Evolutionary conservation across 2,888 invertebrate genomes (phyloP).

Genomic region (Octodonta nipae): DNA sequence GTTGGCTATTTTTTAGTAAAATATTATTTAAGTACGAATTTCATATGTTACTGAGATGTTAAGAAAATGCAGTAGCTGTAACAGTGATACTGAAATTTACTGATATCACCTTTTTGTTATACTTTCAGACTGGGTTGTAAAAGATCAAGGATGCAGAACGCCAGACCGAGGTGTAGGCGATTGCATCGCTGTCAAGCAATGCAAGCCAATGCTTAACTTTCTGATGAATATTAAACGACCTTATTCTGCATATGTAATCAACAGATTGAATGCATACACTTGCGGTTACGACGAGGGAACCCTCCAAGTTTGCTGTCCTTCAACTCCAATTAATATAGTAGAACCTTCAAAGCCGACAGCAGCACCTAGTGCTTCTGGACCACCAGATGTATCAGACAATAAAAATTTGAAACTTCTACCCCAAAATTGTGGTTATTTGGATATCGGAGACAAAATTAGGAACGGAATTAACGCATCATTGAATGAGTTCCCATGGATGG

Average conservation of each 20-base stretch:
- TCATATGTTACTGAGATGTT: too few relatives aligned
- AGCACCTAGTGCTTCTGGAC: neutral
- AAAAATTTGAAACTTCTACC: constrained; percentile 30
- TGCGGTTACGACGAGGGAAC: constrained; percentile 33
- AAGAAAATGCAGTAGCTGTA: too few relatives aligned
- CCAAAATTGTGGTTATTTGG: constrained; percentile 39
- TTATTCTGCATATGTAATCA: constrained; percentile 12
- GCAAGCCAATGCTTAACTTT: constrained; percentile 17
- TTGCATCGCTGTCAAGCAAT: constrained; percentile 30
- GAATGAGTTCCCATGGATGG: constrained; percentile 66
- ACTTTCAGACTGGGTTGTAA: constrained; percentile 25
- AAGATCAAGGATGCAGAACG: constrained; percentile 28
- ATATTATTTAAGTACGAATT: too few relatives aligned
- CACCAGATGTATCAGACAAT: constrained; percentile 32
- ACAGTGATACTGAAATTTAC: too few relatives aligned
- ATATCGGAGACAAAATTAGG: constrained; percentile 37
- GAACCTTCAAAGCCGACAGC: neutral
- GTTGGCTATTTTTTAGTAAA: too few relatives aligned
- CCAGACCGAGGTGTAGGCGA: constrained; percentile 26
- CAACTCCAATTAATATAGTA: constrained; percentile 9
- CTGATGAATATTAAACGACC: constrained; percentile 16
- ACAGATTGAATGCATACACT: constrained; percentile 17
- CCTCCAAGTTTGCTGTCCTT: constrained; percentile 42
- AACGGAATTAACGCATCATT: constrained; percentile 48
- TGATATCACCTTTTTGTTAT: too few relatives aligned